Evolutionary conservation across 2,888 invertebrate species (phyloP), one percentile per base, ranked within the genome.

Genomic region (Latheticus oryzae): DNA sequence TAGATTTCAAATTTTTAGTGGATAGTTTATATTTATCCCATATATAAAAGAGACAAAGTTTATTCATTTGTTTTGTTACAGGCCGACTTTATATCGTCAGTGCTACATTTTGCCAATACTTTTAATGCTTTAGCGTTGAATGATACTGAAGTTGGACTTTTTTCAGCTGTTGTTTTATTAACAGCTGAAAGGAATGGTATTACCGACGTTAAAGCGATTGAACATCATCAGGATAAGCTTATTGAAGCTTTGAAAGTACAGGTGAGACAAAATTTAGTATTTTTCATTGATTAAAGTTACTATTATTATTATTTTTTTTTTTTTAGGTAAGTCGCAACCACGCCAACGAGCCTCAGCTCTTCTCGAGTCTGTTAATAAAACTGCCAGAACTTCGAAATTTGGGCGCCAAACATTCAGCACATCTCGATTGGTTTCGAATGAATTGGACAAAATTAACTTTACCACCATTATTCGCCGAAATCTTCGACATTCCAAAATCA

Each of bases 381-480:
- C 83, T 94, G 74, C 87, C 89, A 28, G 93, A 95, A 76, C 83
- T 94, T 62, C 84, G 91, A 58, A 84, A 87, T 19, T 83, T 97
- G 47, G 94, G 96, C 19, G 83, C 84, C 32, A 89, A 91, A 65
- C 96, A 97, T 80, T 85, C 88, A 66, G 87, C 89, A 64, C 88
- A 93, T 71, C 83, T 97, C 72, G 87, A 89, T 76, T 97, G 95
- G 95, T 95, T 93, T 81, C 87, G 96, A 66, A 85, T 88, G 71
- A 88, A 91, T 80, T 96, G 95, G 95, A 85, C 86, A 56, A 87
- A 88, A 70, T 84, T 93, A 56, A 84, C 90, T 61, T 84, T 97
- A 70, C 97, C 97, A 35, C 95, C 96, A 1, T 85, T 97, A 50
- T 97, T 95, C 80, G 91, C 96, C 21, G 97, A 97, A 81, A 95